Conservation (phyloP, 2,888 invertebrate genomes). For the Lycophotia porphyrea region DNA sequence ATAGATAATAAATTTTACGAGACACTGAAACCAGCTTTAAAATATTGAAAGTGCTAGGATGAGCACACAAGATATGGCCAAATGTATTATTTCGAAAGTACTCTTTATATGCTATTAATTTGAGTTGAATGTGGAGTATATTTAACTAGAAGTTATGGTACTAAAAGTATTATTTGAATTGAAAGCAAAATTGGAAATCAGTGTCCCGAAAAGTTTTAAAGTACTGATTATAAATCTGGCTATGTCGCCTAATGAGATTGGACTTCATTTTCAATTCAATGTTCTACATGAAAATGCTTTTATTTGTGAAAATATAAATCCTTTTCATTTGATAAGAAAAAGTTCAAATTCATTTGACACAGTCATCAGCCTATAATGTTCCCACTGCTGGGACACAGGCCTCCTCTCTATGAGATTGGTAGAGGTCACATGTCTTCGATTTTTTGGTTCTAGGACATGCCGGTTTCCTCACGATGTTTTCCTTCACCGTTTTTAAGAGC, state of each 20-base stretch:
- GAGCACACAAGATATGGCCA: slow-evolving; percentile 20
- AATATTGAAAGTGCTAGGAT: slow-evolving; percentile 36
- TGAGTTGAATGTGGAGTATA: neutral
- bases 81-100: slow-evolving; percentile 10
- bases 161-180: slow-evolving; percentile 28
- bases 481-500: too few species aligned
- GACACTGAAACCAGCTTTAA: slow-evolving; percentile 21
- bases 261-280: slow-evolving; percentile 9
- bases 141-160: neutral
- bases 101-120: neutral
- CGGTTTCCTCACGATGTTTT: too few species aligned
- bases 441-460: too few species aligned
- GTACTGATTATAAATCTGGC: slow-evolving; percentile 19
- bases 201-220: slow-evolving; percentile 19
- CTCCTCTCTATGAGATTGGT: too few species aligned
- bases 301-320: neutral
- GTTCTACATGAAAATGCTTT: slow-evolving; percentile 38
- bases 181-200: slow-evolving; percentile 21
- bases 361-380: too few species aligned
- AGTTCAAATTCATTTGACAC: neutral
- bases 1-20: slow-evolving; percentile 35
- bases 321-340: neutral
- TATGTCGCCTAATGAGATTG: slow-evolving; percentile 28
- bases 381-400: too few species aligned
- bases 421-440: too few species aligned